phyloP scores from a whole-genome alignment of 2,888 invertebrate species.

The Apamea epomidion region DNA sequence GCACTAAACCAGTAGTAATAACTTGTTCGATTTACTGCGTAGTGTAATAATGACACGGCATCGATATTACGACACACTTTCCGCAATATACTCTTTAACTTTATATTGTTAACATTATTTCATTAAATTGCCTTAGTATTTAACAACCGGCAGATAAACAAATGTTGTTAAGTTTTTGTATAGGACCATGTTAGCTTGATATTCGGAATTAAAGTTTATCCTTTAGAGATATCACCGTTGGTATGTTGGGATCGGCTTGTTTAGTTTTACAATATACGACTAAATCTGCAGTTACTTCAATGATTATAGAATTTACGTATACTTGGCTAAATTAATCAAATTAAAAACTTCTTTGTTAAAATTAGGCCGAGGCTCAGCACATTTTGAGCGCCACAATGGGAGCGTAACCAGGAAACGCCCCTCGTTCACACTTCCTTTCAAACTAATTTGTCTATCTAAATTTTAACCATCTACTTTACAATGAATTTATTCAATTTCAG shows the following conservation, averaged over 20 bases:
- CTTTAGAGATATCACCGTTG: background rate
- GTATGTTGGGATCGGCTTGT: background rate
- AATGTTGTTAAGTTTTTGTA: background rate
- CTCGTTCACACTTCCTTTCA: background rate
- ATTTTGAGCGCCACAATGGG: background rate
- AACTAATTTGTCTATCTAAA: background rate
- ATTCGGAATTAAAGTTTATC: background rate
- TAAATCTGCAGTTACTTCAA: background rate
- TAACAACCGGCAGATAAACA: background rate
- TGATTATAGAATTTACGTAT: background rate
- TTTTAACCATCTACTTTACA: background rate
- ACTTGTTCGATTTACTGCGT: conserved; percentile 41
- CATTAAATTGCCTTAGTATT: background rate
- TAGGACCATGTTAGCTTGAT: background rate
- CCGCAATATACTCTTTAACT: conserved; percentile 27
- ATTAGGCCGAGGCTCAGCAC: too few relatives aligned
- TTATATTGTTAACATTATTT: conserved; percentile 18
- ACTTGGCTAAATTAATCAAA: too few relatives aligned
- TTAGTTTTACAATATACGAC: background rate
- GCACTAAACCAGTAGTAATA: conserved; percentile 22
- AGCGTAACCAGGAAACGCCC: background rate
- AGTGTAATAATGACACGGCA: conserved; percentile 34
- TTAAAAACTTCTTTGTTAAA: background rate
- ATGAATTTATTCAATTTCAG: conserved; percentile 73
- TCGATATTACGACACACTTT: conserved; percentile 23